Percentiles rank a stretch among this genome's conserved stretches.
Evolutionary conservation across 2,113 vertebrate genomes (phyloP).

Genomic region (Gopherus evgoodei): DNA sequence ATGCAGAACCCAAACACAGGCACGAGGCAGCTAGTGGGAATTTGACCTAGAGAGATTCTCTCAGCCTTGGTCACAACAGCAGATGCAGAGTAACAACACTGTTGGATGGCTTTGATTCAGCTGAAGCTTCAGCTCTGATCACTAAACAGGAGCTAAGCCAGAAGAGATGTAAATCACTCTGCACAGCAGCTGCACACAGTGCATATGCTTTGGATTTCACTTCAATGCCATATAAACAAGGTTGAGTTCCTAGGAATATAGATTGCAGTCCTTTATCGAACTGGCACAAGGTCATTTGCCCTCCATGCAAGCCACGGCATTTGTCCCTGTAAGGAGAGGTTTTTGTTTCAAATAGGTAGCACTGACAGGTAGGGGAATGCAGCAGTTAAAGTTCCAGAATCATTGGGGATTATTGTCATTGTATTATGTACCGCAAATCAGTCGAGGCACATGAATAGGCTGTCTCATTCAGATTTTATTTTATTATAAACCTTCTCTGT

Average conservation of each 20-base stretch:
- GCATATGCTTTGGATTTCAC: not conserved
- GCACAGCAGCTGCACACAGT: not conserved
- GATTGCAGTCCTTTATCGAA: not conserved
- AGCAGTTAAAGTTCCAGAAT: not conserved
- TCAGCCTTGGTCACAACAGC: not conserved
- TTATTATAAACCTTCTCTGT: not conserved
- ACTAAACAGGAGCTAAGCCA: not conserved
- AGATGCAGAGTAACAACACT: not conserved
- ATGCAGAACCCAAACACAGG: not conserved
- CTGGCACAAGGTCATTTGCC: not conserved
- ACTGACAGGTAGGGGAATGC: not conserved
- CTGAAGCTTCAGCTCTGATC: not conserved
- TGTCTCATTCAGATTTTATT: not conserved
- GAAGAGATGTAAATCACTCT: not conserved
- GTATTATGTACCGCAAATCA: not conserved
- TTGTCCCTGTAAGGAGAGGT: not conserved
- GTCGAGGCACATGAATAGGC: not conserved
- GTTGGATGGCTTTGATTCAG: not conserved
- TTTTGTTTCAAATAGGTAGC: not conserved
- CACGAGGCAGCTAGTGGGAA: not conserved
- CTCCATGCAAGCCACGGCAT: not conserved
- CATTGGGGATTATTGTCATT: not conserved
- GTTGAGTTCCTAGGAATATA: not conserved
- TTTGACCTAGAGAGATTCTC: not conserved
- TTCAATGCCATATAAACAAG: not conserved